These are phyloP conservation scores for Villa cingulata DNA, from an alignment of 2,888 invertebrate genomes.

Conservation along the genomic window DNA sequence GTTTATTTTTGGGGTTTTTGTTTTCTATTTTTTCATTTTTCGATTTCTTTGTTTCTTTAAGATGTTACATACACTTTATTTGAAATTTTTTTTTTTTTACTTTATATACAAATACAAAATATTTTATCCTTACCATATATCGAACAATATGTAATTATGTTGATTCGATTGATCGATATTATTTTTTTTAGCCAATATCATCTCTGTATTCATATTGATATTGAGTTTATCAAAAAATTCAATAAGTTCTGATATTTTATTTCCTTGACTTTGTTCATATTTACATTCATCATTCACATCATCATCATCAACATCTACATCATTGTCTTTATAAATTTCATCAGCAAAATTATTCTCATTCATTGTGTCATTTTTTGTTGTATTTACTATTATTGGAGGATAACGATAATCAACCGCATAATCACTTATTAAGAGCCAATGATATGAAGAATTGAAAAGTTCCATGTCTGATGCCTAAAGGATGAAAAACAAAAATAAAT, in stretches of 20 bases:
- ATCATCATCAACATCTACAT: too few relatives aligned
- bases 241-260: constrained; percentile 23
- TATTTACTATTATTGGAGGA: too few relatives aligned
- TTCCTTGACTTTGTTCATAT: too few relatives aligned
- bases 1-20: too few relatives aligned
- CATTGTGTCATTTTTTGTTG: constrained; percentile 19
- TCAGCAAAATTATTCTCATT: background rate
- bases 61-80: too few relatives aligned
- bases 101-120: too few relatives aligned
- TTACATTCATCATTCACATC: background rate
- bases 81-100: too few relatives aligned
- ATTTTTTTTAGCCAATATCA: constrained; percentile 27
- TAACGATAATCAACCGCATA: constrained; percentile 27
- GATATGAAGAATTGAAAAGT: constrained; percentile 34
- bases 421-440: constrained; percentile 35
- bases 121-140: constrained; percentile 33
- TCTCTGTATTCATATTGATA: constrained; percentile 35
- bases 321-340: too few relatives aligned
- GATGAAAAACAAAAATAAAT: background rate
- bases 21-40: too few relatives aligned
- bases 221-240: constrained; percentile 29
- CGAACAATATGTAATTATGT: constrained; percentile 26
- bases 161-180: constrained; percentile 15
- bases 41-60: too few relatives aligned
- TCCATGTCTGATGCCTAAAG: constrained; percentile 31